Percentiles rank a stretch among this genome's conserved stretches.
These are phyloP conservation scores for Calyptomena viridis DNA, from an alignment of 2,113 vertebrate species.

Conservation along the genomic window DNA sequence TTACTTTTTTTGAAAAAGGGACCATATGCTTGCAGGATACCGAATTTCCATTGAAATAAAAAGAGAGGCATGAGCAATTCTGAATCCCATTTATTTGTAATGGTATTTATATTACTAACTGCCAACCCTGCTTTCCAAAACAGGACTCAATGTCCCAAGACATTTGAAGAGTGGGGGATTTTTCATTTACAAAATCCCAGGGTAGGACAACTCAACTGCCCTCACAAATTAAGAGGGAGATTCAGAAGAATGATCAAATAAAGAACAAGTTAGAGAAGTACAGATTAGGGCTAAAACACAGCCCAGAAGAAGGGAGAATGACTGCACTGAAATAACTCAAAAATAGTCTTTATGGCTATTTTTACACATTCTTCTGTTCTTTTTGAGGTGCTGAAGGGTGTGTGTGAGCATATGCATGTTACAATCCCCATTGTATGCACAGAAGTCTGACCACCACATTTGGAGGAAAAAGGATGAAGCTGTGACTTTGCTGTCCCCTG, in stretches of 20 bases:
- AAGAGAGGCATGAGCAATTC: neutral
- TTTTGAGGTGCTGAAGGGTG: neutral
- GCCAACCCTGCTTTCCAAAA: neutral
- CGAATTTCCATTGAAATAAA: neutral
- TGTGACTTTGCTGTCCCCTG: neutral
- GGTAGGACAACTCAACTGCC: neutral
- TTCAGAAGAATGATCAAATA: neutral
- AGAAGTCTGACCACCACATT: neutral
- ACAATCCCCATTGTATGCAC: neutral
- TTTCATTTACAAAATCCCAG: neutral
- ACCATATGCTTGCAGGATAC: neutral
- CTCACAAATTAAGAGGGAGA: neutral
- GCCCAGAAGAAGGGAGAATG: neutral
- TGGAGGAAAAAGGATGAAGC: neutral
- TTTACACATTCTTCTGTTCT: neutral
- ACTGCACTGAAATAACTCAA: neutral
- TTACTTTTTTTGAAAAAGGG: neutral
- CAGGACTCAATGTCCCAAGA: neutral
- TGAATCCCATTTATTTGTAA: conserved; percentile 4
- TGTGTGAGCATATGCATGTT: rapidly evolving
- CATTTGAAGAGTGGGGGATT: neutral
- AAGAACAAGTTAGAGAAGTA: neutral
- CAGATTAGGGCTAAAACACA: neutral
- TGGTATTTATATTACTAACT: neutral
- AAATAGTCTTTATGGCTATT: neutral